phyloP scores from a whole-genome alignment of 2,797 vertebrate species.

The Megaceryle alcyon region DNA sequence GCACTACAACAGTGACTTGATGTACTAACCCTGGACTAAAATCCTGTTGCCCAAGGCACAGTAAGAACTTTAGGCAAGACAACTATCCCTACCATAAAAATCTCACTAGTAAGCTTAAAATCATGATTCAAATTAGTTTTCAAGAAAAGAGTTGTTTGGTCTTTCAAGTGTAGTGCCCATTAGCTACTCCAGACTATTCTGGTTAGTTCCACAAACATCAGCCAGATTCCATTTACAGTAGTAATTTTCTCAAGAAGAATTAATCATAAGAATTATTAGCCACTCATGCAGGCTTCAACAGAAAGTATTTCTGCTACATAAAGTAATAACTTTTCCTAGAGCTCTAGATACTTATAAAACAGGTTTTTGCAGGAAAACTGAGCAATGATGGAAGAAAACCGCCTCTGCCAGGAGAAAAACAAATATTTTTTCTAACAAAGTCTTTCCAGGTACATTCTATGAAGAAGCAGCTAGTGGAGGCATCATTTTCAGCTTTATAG shows the following conservation, averaged over 20 bases:
- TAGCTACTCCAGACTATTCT: neutral
- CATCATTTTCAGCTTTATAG: neutral
- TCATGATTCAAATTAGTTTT: neutral
- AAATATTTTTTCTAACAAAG: neutral
- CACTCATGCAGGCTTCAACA: neutral
- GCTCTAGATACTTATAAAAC: neutral
- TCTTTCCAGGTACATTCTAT: neutral
- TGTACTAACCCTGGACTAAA: neutral
- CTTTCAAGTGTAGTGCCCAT: neutral
- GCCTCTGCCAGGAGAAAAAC: neutral
- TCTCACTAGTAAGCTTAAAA: neutral
- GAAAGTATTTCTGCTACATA: neutral
- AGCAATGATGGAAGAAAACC: neutral
- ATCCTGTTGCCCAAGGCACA: neutral
- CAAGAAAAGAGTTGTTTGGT: neutral
- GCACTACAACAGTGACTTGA: neutral
- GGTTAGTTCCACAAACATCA: neutral
- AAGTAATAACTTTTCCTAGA: neutral
- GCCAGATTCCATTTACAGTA: neutral
- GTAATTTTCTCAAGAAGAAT: neutral
- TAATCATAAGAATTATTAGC: slow-evolving; percentile 12
- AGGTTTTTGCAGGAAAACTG: neutral
- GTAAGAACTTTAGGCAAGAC: neutral
- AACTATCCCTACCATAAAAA: neutral
- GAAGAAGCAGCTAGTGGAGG: neutral